These are phyloP conservation scores for Delphinus delphis DNA, from an alignment of 2,113 vertebrate genomes.

Conservation along the genomic window DNA sequence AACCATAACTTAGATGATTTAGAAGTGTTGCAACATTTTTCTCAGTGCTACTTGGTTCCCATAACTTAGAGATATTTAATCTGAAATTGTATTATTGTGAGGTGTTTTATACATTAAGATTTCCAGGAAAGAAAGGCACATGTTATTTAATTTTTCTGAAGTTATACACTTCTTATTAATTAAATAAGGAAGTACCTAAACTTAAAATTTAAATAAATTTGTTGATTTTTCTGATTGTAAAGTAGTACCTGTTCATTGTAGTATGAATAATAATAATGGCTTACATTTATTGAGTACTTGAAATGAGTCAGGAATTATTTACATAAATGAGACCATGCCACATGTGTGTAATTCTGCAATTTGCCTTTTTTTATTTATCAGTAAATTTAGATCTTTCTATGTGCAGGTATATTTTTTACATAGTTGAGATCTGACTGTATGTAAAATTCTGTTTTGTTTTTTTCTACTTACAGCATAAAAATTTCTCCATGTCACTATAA, in stretches of 20 bases:
- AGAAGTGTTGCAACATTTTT: neutral
- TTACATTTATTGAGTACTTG: slow-evolving; percentile 49
- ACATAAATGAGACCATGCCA: neutral
- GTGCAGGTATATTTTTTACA: neutral
- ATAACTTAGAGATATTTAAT: slow-evolving; percentile 45
- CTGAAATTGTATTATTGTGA: slow-evolving; percentile 21
- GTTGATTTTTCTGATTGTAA: slow-evolving; percentile 34
- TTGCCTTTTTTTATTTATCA: slow-evolving; percentile 4
- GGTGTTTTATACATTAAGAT: slow-evolving; percentile 25
- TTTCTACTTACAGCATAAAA: slow-evolving; percentile 19
- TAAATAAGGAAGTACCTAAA: slow-evolving; percentile 39
- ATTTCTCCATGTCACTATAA: slow-evolving; percentile 14
- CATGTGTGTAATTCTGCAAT: neutral
- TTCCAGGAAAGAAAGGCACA: slow-evolving; percentile 25
- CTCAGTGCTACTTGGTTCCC: neutral
- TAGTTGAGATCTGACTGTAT: neutral
- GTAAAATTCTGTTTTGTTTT: slow-evolving; percentile 27
- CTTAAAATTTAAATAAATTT: slow-evolving; percentile 24
- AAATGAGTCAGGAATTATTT: neutral
- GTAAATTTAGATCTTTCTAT: slow-evolving; percentile 37
- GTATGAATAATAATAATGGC: neutral
- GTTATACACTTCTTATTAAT: neutral
- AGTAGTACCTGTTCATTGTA: neutral
- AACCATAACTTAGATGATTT: neutral
- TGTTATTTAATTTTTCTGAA: slow-evolving; percentile 31